Evolutionary conservation across 2,888 invertebrate genomes (phyloP).

Genomic region (Tiliacea citrago): DNA sequence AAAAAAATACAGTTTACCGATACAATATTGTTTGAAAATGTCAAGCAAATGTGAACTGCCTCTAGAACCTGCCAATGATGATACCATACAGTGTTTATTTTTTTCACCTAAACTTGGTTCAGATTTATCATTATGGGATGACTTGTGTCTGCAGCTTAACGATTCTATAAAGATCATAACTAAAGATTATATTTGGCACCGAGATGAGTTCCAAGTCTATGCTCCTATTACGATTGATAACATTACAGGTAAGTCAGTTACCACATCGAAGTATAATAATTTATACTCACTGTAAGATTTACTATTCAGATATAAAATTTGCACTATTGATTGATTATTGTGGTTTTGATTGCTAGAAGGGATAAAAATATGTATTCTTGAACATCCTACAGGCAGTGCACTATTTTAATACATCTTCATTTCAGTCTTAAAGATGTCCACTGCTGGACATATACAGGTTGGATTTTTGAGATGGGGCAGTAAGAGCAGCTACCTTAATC

Average conservation of each 20-base stretch:
- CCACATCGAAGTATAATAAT: background rate
- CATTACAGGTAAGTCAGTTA: constrained; percentile 67
- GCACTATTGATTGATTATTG: background rate
- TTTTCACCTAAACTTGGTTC: constrained; percentile 90
- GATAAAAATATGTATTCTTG: background rate
- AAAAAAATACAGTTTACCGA: background rate
- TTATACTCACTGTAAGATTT: background rate
- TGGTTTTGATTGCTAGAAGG: background rate
- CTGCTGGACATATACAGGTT: too few species aligned
- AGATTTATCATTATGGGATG: constrained; percentile 78
- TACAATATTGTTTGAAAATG: constrained; percentile 27
- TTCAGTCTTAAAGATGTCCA: too few species aligned
- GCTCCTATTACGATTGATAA: constrained; percentile 70
- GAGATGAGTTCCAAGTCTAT: constrained; percentile 80
- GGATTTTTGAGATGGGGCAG: too few species aligned
- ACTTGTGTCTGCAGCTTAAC: constrained; percentile 77
- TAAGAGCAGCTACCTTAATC: too few species aligned
- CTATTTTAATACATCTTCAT: too few species aligned
- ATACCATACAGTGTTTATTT: constrained; percentile 94
- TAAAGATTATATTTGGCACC: constrained; percentile 83
- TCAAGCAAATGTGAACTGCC: constrained; percentile 24
- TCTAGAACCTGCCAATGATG: constrained; percentile 86
- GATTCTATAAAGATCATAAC: constrained; percentile 87
- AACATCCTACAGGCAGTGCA: background rate
- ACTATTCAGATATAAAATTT: background rate